Evolutionary conservation across 2,888 invertebrate species (phyloP).

Genomic region (Cryptocephalus moraei): DNA sequence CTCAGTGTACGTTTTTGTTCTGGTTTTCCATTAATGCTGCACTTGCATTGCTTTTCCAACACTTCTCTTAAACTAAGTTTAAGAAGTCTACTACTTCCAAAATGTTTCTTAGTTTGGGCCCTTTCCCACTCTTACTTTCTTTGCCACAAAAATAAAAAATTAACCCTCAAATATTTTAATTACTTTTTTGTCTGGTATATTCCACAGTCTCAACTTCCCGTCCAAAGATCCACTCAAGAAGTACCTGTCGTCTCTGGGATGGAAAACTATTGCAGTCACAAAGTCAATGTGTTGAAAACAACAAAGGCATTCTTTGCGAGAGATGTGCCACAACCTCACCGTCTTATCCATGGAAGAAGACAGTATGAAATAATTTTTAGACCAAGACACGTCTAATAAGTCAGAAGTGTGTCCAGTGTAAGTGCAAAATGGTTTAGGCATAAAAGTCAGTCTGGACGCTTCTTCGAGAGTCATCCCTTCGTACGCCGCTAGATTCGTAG

Average conservation of each 20-base stretch:
- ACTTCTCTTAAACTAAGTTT: too few species aligned
- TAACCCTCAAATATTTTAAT: background rate
- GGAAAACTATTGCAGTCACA: conserved; percentile 97
- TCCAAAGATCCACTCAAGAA: conserved; percentile 96
- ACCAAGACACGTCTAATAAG: conserved; percentile 95
- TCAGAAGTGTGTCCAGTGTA: conserved; percentile 95
- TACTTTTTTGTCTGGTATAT: conserved; percentile 95
- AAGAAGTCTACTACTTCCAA: too few species aligned
- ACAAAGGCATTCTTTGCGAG: conserved; percentile 92
- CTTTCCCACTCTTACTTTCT: too few species aligned
- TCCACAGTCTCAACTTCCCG: conserved; percentile 97
- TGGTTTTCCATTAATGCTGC: too few species aligned
- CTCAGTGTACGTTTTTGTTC: background rate
- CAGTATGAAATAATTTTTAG: conserved; percentile 95
- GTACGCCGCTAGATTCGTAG: conserved; percentile 47
- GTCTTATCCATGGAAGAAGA: conserved; percentile 99
- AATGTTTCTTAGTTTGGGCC: too few species aligned
- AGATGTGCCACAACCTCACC: conserved; percentile 95
- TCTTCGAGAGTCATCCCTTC: conserved; percentile 54
- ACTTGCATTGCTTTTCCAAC: too few species aligned
- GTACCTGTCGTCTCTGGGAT: conserved; percentile 83
- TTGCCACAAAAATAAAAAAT: too few species aligned
- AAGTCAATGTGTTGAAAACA: conserved; percentile 99
- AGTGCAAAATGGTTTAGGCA: conserved; percentile 82
- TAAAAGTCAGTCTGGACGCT: conserved; percentile 57